Base-by-base conservation (phyloP, 2,113 vertebrate species). In the Planiliza haematocheilus region DNA sequence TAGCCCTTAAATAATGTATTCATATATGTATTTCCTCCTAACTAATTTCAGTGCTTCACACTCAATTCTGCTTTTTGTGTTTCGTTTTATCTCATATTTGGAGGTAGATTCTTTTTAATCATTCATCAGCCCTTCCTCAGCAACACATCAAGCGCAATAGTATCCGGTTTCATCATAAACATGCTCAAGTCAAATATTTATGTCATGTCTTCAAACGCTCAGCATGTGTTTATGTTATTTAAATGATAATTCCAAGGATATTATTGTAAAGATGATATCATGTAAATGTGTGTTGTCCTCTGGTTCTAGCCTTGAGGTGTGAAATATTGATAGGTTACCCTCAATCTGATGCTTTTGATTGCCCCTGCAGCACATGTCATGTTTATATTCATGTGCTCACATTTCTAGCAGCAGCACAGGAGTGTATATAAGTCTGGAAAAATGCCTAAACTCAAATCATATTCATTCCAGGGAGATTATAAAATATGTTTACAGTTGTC, bases 161-260 rank as follows among this genome's bases (percentile, higher is more conserved):
- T 58, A 80, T 64, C n/a, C 16, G 4, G 21, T 83, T 80, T 59
- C 49, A 38, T 61, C 39, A 24, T 59, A 83, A 82, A 81, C 67
- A 56, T 81, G 68, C 60, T 42, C 37, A 43, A 41, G 66, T 78
- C 74, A 82, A 83, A 86, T 80, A 78, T 87, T 70, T 80, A 79
- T 82, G 79, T 56, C 46, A 82, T 79, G 34, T 51, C 79, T 89
- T 83, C 77, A 58, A 52, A 66, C 49, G 45, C 62, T 17, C 71
- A 55, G 61, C 67, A 73, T 52, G 42, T 64, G 63, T 63, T 72
- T 53, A 53, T 82, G 70, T 81, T 78, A 91, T 91, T 89, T 88
- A 90, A 89, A 92, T 90, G 83, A 85, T 86, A 88, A 91, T 89
- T 87, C 66, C 77, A 74, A 81, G 89, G 79, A 75, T 71, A 87